phyloP scores from a whole-genome alignment of 2,888 invertebrate genomes.

The Noctuana brunneofusca region DNA sequence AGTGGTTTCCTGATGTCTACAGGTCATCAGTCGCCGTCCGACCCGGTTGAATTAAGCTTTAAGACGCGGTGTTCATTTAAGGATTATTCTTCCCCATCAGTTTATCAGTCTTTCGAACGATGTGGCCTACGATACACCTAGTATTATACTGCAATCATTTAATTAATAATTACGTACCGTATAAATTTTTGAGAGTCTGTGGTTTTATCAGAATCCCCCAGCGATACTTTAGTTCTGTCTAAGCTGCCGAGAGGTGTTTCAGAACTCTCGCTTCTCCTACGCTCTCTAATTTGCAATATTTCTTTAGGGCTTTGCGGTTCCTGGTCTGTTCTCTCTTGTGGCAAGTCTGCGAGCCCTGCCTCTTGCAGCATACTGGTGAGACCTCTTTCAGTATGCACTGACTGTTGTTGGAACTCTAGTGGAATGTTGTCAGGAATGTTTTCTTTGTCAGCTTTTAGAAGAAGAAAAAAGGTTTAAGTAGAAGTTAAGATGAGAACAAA shows the following conservation, averaged over 20 bases:
- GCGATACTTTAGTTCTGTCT: slow-evolving; percentile 71
- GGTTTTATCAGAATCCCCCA: slow-evolving; percentile 65
- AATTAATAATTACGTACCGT: slow-evolving; percentile 54
- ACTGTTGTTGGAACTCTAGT: slow-evolving; percentile 16
- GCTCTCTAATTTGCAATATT: not conserved
- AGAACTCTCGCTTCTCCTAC: slow-evolving; percentile 48
- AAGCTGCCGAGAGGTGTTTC: slow-evolving; percentile 70
- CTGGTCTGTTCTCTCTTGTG: not conserved
- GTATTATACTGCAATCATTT: too few species aligned
- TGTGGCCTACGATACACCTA: too few species aligned
- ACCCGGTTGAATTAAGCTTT: too few species aligned
- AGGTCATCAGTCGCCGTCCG: too few species aligned
- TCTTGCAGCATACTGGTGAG: slow-evolving; percentile 55
- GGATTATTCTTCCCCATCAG: too few species aligned
- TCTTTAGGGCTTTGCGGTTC: slow-evolving; percentile 3
- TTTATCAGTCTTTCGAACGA: too few species aligned
- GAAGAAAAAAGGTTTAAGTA: not conserved
- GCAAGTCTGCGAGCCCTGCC: slow-evolving; percentile 58
- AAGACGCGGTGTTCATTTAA: too few species aligned
- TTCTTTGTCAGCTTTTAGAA: slow-evolving; percentile 56
- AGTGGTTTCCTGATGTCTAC: too few species aligned
- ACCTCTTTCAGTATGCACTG: slow-evolving; percentile 36
- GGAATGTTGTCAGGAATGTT: slow-evolving; percentile 53
- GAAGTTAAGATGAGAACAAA: too few species aligned
- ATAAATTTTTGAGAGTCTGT: slow-evolving; percentile 65